phyloP scores from a whole-genome alignment of 2,797 vertebrate genomes.

The Microchirus variegatus region DNA sequence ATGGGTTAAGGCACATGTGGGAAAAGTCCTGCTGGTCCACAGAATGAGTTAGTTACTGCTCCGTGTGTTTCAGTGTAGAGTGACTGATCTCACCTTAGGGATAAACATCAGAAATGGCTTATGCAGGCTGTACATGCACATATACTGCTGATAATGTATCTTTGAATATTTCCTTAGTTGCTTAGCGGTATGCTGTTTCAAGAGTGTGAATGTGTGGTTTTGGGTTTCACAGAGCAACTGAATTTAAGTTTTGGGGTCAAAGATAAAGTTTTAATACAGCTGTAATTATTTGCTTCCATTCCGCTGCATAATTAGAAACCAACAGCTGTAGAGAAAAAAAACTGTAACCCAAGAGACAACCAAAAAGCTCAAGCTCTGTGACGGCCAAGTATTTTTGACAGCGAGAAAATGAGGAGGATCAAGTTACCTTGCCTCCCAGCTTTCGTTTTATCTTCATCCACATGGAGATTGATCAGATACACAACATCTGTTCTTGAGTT shows the following conservation, averaged over 20 bases:
- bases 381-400: conserved; percentile 72
- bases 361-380: conserved; percentile 44
- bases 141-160: neutral
- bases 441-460: conserved; percentile 42
- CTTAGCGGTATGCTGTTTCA: neutral
- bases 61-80: conserved; percentile 22
- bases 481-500: conserved; percentile 5
- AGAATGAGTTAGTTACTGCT: conserved; percentile 16
- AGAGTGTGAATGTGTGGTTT: neutral
- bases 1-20: conserved; percentile 8
- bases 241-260: neutral
- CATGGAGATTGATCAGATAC: conserved; percentile 52
- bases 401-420: conserved; percentile 24
- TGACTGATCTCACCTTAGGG: conserved; percentile 31
- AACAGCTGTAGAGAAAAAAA: conserved; percentile 44
- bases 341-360: conserved; percentile 18
- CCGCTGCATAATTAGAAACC: conserved; percentile 48
- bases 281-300: conserved; percentile 37
- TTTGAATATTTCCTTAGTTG: neutral
- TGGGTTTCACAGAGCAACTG: too few relatives aligned
- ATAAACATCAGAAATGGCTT: conserved; percentile 18
- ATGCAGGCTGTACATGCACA: conserved; percentile 11
- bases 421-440: conserved; percentile 43
- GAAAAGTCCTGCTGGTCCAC: conserved; percentile 17
- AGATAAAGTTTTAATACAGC: conserved; percentile 25